Evolutionary conservation across 2,888 invertebrate species (phyloP), one percentile per base, ranked within the genome.

Genomic region (Platycheirus rosarum): DNA sequence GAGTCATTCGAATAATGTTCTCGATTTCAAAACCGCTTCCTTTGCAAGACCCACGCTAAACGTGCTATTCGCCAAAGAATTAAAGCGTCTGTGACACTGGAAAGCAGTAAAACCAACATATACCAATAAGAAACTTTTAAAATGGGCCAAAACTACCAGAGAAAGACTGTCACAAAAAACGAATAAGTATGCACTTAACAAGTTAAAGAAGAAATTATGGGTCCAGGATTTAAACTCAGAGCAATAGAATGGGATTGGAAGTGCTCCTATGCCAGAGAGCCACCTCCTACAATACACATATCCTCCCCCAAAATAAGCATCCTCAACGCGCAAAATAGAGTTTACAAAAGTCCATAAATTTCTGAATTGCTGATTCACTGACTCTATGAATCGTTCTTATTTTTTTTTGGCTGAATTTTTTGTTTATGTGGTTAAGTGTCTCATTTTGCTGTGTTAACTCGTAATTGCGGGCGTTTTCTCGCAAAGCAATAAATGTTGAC

Each of bases 1-100:
- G 76, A 76, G 80, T 76, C 76, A 80, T 80, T 80, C 80, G 75
- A 80, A 80, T 80, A 65, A 76, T 60, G 70, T 80, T 80, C 75
- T 70, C 57, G 53, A 74, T 53, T 62, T 80, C 60, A 62, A 71
- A 76, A 71, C 51, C 46, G 29, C 42, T 57, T 55, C 53, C 53
- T 66, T 71, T 66, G 2, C 29, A 37, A 32, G 71, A 68, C 18
- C 55, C 37, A 4, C 48, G 37, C 29, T 53, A 55, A 66, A 53
- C 46, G 60, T 77, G 46, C 40, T 13, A 66, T 70, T 74, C 74
- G n/a, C n/a, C n/a, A 75, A 69, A 75, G 60, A 53, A 70, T 80
- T 69, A 60, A 80, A 71, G 48, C 70, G 76, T 66, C 66, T 65
- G 53, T 66, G 70, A 48, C 53, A 48, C 44, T 57, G 44, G 9